These are phyloP conservation scores for Pseudomugil gertrudae DNA, from an alignment of 2,797 vertebrate species.

Conservation along the genomic window DNA sequence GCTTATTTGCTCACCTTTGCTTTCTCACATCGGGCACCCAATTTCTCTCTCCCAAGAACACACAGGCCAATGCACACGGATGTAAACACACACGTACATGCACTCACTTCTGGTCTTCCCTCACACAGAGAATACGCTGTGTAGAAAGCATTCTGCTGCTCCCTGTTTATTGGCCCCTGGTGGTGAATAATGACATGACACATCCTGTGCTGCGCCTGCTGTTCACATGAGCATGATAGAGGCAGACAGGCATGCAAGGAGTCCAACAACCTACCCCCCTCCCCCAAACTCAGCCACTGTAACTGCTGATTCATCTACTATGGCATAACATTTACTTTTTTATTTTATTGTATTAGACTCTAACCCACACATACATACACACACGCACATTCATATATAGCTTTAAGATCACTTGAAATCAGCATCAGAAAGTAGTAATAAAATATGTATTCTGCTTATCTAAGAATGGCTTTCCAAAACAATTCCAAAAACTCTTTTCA, in stretches of 20 bases:
- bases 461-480: not conserved
- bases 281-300: slow-evolving; percentile 5
- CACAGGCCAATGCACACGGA: slow-evolving; percentile 40
- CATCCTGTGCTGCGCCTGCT: slow-evolving; percentile 60
- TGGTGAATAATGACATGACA: slow-evolving; percentile 75
- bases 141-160: slow-evolving; percentile 54
- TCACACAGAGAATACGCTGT: slow-evolving; percentile 46
- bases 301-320: slow-evolving; percentile 35
- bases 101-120: slow-evolving; percentile 43
- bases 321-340: slow-evolving; percentile 15
- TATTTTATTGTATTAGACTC: not conserved
- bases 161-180: slow-evolving; percentile 65
- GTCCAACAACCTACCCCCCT: slow-evolving; percentile 57
- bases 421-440: not conserved
- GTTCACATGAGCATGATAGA: slow-evolving; percentile 70
- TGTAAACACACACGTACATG: slow-evolving; percentile 3
- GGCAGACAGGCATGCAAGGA: slow-evolving; percentile 60
- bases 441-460: not conserved
- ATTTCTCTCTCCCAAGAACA: slow-evolving; percentile 8
- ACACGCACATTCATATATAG: not conserved
- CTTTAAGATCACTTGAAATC: not conserved
- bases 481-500: not conserved
- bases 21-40: not conserved
- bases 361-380: not conserved
- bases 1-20: slow-evolving; percentile 59